Evolutionary conservation across 1,140 invertebrate species (phyloP).

Genomic region (Drosophila lacteicornis): DNA sequence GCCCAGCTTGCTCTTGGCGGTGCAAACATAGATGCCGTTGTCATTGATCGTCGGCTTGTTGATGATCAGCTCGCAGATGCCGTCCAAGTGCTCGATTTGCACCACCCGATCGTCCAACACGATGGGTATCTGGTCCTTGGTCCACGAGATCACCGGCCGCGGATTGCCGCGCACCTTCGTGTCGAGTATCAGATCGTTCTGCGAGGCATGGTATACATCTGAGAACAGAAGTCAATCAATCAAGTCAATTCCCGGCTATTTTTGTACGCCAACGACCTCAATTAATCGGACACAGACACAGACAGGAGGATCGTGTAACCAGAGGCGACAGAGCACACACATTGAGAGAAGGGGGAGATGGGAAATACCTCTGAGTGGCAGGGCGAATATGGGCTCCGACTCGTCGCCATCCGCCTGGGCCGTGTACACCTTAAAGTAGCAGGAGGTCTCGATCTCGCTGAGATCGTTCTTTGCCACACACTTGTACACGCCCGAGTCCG

Average conservation of each 20-base stretch:
- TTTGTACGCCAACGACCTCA: constrained; percentile 70
- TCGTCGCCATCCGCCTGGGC: constrained; percentile 82
- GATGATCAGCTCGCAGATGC: constrained; percentile 90
- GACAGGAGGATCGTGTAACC: constrained; percentile 56
- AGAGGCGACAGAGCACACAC: constrained; percentile 46
- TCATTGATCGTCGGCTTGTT: constrained; percentile 88
- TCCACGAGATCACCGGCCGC: constrained; percentile 91
- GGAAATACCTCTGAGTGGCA: constrained; percentile 82
- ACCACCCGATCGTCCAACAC: constrained; percentile 87
- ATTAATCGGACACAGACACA: constrained; percentile 38
- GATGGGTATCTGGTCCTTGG: constrained; percentile 89
- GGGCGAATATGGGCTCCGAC: constrained; percentile 82
- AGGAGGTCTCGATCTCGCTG: constrained; percentile 83
- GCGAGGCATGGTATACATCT: constrained; percentile 89
- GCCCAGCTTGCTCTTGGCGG: constrained; percentile 88
- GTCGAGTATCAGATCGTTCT: constrained; percentile 91
- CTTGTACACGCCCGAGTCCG: constrained; percentile 81
- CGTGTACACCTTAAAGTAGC: constrained; percentile 84
- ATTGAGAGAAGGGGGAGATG: background rate
- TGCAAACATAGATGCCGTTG: constrained; percentile 89
- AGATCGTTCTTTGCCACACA: constrained; percentile 80
- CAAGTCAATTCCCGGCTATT: constrained; percentile 59
- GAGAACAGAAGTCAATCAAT: constrained; percentile 64
- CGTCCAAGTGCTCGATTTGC: constrained; percentile 89
- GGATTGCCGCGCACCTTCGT: constrained; percentile 91